phyloP scores from a whole-genome alignment of 2,797 vertebrate genomes.

The Hyperoplus immaculatus region DNA sequence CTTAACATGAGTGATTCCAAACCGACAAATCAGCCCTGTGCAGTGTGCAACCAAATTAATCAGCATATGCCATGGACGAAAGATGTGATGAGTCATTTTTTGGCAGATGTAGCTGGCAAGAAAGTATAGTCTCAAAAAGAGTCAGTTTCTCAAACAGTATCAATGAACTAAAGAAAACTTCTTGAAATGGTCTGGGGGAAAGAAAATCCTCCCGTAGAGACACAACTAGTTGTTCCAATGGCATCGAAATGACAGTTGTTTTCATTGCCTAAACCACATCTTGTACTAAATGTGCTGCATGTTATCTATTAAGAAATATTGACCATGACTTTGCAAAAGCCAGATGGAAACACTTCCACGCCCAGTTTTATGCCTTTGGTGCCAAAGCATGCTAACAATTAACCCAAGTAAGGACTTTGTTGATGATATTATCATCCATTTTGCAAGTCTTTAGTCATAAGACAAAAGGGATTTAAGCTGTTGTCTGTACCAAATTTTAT shows the following conservation, averaged over 20 bases:
- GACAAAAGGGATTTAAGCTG: no score
- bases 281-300: not conserved
- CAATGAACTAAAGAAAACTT: no score
- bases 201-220: not conserved
- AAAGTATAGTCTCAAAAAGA: not conserved
- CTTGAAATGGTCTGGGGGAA: no score
- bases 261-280: not conserved
- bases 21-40: not conserved
- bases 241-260: not conserved
- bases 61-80: not conserved
- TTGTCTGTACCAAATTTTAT: no score
- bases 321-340: conserved; percentile 15
- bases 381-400: not conserved
- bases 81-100: not conserved
- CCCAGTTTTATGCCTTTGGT: conserved; percentile 7
- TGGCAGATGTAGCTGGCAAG: not conserved
- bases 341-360: not conserved
- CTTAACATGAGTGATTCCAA: not conserved
- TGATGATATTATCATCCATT: no score
- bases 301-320: conserved; percentile 12
- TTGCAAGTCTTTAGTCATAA: no score
- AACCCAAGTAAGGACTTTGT: no score
- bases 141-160: no score
- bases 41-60: no score
- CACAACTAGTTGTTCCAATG: not conserved